Evolutionary conservation across 64 coral and sea anemone genomes (phyloP), one percentile per base, ranked within the genome.

Genomic region (Montipora sp.): DNA sequence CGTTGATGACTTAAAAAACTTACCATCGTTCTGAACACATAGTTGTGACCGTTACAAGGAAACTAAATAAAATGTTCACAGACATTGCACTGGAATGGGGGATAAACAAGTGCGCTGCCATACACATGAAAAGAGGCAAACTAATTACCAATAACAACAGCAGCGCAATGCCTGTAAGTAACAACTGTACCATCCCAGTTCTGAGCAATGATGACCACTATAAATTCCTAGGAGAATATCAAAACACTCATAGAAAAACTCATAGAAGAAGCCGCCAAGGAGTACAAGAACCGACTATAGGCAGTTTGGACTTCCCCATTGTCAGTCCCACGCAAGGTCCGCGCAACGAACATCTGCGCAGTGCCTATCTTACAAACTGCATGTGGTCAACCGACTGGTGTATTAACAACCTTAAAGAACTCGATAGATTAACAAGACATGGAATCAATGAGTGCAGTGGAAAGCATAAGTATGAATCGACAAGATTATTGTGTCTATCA

Each of bases 321-420:
- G 24, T 24, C 24, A 24, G 24, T 24, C 24, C 24, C 24, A 24
- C 24, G 24, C 24, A 24, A 24, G 24, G 24, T 24, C 24, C 24
- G 24, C 24, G 24, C 24, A 24, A 24, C 24, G 24, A 24, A 24
- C 24, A 24, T 24, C 24, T 24, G 0, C 24, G 24, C 80, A 23
- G 2, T 80, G 47, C 78, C 78, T 50, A 47, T 80, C 43, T 48
- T 80, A 80, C 78, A 80, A 51, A 74, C 71, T 80, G 57, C 24
- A 45, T 80, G 78, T 80, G 78, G 78, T 51, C 78, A 18, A 51
- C 71, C 24, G 22, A 78, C 22, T 78, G 77, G 77, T 78, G 77
- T 27, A 0, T 22, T 47, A 78, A 27, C 43, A 24, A 78, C 77
- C 77, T 78, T 47, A 80, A 80, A 53, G 78, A 80, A 80, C 78